Evolutionary conservation across 2,113 vertebrate genomes (phyloP), one percentile per base, ranked within the genome.

Genomic region (Festucalex cinctus): DNA sequence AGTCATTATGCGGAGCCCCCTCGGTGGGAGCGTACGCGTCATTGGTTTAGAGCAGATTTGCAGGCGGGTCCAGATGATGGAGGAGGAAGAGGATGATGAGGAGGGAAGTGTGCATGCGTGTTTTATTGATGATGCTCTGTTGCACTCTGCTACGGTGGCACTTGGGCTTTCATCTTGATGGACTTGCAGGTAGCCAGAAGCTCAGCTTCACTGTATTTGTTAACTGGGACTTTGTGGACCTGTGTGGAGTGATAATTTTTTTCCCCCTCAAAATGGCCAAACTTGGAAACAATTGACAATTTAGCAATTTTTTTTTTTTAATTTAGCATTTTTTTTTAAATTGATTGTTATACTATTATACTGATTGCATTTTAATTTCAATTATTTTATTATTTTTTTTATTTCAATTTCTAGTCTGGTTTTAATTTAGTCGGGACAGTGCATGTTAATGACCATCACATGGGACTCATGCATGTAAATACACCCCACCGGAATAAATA

Each of bases 21-120:
- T 22, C 76, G 14, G 66, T 61, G 82, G 80, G 78, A 84, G 63
- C 77, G 70, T 65, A 75, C 19, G 83, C 80, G 77, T 88, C 86
- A 88, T 87, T 85, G 88, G 85, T 80, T 80, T 43, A 66, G 62
- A 83, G 78, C 72, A 80, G 82, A 80, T 87, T 82, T 79, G 65
- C 75, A 72, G 77, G 79, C 16, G 74, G 82, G 65, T 71, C 66
- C 63, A 75, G 73, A 78, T 77, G 71, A 80, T 77, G 63, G 76
- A 78, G 81, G 80, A 82, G 83, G 74, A 78, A 80, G 78, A 80
- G 83, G 74, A 77, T 75, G 76, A 59, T 20, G 22, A 59, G 16
- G 57, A 59, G 9, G 62, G 39, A 60, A 61, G 62, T 64, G 69
- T 12, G 5, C 43, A 65, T 54, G 66, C 77, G 68, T 36, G 46